Evolutionary conservation across 2,888 invertebrate genomes (phyloP).

Genomic region (Pterostichus madidus): DNA sequence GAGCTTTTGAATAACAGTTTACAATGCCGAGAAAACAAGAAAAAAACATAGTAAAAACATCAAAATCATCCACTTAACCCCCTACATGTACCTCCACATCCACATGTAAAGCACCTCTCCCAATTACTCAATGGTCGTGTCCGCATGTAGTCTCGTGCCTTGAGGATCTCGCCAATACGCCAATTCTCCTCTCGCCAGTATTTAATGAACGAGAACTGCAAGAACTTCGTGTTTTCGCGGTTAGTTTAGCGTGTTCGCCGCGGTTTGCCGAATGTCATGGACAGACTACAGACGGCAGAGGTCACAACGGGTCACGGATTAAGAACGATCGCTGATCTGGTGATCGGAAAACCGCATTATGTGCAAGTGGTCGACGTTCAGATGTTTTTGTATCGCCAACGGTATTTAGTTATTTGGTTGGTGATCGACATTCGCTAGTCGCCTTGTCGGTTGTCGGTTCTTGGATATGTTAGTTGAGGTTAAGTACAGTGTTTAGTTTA

Average conservation of each 20-base stretch:
- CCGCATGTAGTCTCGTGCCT: background rate
- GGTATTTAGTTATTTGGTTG: constrained; percentile 23
- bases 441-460: background rate
- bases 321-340: constrained; percentile 39
- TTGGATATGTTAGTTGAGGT: constrained; percentile 12
- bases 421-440: constrained; percentile 38
- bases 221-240: constrained; percentile 24
- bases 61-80: too few species aligned
- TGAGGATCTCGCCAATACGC: too few species aligned
- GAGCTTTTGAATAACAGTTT: too few species aligned
- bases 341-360: constrained; percentile 34
- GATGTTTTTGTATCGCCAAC: constrained; percentile 28
- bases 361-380: constrained; percentile 23
- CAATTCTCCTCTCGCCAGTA: too few species aligned
- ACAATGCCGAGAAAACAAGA: too few species aligned
- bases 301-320: constrained; percentile 42
- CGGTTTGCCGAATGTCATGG: constrained; percentile 39
- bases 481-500: constrained; percentile 23
- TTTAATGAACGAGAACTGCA: constrained; percentile 4
- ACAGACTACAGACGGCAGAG: constrained; percentile 6
- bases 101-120: too few species aligned
- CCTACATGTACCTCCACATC: too few species aligned
- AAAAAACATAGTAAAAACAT: too few species aligned
- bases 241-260: constrained; percentile 22
- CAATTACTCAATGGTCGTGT: background rate